Percentiles rank a stretch among this genome's conserved stretches.
Evolutionary conservation across 2,113 vertebrate genomes (phyloP).

Genomic region (Cygnus buccinator): DNA sequence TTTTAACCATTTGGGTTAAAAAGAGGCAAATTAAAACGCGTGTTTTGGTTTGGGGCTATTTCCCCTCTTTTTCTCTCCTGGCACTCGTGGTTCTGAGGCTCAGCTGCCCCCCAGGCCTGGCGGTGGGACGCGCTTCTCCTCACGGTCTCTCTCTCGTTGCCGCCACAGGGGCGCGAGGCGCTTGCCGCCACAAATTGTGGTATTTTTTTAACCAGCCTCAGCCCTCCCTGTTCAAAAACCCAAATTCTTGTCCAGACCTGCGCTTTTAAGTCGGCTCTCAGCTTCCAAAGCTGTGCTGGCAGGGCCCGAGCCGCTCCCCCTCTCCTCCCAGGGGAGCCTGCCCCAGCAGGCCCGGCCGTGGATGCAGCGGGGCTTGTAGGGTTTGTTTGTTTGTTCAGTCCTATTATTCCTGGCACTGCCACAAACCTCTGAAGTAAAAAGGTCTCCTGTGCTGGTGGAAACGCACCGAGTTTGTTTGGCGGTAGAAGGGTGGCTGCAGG

Average conservation of each 20-base stretch:
- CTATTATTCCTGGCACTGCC: background rate
- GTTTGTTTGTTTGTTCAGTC: slow-evolving; percentile 30
- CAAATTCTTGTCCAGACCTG: slow-evolving; percentile 51
- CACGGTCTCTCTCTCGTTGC: background rate
- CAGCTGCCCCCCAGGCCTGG: rapidly evolving
- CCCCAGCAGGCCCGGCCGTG: slow-evolving; percentile 23
- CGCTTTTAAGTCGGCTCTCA: background rate
- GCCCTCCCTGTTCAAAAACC: background rate
- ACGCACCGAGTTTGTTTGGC: background rate
- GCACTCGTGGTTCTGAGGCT: rapidly evolving
- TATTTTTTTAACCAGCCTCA: background rate
- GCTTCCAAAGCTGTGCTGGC: slow-evolving; percentile 10
- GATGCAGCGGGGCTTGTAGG: background rate
- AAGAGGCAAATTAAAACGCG: rapidly evolving
- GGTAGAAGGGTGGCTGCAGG: background rate
- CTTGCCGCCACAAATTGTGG: rapidly evolving
- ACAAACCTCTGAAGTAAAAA: background rate
- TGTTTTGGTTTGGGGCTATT: background rate
- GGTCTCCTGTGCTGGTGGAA: slow-evolving; percentile 27
- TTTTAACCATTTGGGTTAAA: rapidly evolving
- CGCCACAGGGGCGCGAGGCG: background rate
- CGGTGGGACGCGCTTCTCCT: rapidly evolving
- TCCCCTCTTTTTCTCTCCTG: background rate
- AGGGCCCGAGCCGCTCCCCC: slow-evolving; percentile 4
- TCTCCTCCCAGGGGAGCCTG: slow-evolving; percentile 11